A percentile compares a stretch with the other conserved stretches of the same genome.
These are phyloP conservation scores for Notocelia uddmanniana DNA, from an alignment of 2,888 invertebrate species.

Conservation along the genomic window DNA sequence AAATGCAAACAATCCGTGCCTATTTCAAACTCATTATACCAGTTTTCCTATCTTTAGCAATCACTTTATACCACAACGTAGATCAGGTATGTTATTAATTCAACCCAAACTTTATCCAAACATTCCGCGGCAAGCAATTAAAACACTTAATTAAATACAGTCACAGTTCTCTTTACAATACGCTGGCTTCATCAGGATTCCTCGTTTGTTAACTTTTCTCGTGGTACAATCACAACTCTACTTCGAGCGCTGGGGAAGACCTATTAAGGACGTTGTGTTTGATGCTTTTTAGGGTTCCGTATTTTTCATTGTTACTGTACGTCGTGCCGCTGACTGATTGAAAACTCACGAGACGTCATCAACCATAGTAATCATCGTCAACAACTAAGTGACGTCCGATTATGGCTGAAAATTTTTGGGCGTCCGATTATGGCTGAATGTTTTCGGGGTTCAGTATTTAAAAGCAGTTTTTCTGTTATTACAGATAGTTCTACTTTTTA, in stretches of 20 bases:
- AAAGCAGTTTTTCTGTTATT: too few species aligned
- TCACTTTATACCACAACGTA: not conserved
- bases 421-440: too few species aligned
- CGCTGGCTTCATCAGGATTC: constrained; percentile 66
- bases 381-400: too few species aligned
- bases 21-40: not conserved
- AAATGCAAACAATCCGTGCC: too few species aligned
- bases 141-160: constrained; percentile 48
- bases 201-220: constrained; percentile 65
- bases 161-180: constrained; percentile 62
- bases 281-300: constrained; percentile 29
- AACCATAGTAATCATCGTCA: too few species aligned
- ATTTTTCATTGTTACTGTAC: too few species aligned
- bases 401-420: too few species aligned
- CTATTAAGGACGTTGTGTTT: constrained; percentile 47
- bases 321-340: too few species aligned
- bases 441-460: too few species aligned
- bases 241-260: constrained; percentile 51
- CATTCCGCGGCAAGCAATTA: constrained; percentile 50
- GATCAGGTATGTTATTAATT: constrained; percentile 12
- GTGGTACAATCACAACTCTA: constrained; percentile 61
- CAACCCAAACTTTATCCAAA: constrained; percentile 1
- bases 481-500: too few species aligned
- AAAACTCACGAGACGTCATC: too few species aligned
- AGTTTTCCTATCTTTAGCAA: not conserved